These are phyloP conservation scores for Tipula unca DNA, from an alignment of 2,888 invertebrate genomes.

Conservation along the genomic window DNA sequence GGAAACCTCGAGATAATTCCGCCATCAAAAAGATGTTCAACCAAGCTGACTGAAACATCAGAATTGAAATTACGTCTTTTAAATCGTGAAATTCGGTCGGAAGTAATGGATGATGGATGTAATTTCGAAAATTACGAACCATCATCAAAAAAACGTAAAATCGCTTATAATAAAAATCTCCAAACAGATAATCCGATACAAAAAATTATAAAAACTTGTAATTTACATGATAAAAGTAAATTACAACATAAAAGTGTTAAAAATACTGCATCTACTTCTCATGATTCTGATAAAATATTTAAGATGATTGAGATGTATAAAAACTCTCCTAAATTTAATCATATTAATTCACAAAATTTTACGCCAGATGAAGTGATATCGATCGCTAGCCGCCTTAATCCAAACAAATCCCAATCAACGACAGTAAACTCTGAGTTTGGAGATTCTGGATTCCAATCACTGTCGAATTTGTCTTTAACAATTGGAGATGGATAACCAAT, in stretches of 20 bases:
- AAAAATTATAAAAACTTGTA: background rate
- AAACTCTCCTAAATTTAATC: background rate
- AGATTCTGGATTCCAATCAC: background rate
- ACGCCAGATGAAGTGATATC: background rate
- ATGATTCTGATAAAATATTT: background rate
- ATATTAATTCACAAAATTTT: background rate
- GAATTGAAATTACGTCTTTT: background rate
- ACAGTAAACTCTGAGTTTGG: background rate
- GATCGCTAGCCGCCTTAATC: background rate
- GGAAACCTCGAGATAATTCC: background rate
- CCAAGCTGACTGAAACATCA: background rate
- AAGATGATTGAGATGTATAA: background rate
- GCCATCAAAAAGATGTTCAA: background rate
- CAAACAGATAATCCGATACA: background rate
- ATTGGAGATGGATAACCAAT: background rate
- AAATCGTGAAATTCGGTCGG: background rate
- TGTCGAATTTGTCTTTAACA: background rate
- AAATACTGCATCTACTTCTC: background rate
- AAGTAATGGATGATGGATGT: background rate
- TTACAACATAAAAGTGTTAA: background rate
- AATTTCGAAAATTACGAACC: constrained; percentile 18
- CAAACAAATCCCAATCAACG: background rate
- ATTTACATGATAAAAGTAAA: background rate
- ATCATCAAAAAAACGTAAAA: constrained; percentile 8
- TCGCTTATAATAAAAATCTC: background rate